Conservation (phyloP, 2,888 invertebrate genomes). For the Nymphalis polychloros region DNA sequence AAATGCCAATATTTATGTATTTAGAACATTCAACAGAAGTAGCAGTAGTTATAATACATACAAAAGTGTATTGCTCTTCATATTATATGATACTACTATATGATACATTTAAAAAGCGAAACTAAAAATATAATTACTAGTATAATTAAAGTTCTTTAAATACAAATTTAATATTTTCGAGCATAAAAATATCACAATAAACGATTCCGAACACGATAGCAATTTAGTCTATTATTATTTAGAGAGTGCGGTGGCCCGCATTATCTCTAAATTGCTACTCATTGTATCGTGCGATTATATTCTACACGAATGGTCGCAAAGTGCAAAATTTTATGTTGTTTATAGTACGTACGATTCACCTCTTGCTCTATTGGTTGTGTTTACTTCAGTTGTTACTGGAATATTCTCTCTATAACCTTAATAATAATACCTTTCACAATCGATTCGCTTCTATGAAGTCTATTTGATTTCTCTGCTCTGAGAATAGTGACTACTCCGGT, state of each 20-base stretch:
- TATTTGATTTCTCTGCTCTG: conserved; percentile 12
- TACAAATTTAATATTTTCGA: no score
- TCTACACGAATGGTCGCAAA: conserved; percentile 12
- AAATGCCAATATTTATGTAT: no score
- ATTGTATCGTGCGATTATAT: conserved; percentile 25
- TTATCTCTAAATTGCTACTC: conserved; percentile 24
- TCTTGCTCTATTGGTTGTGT: background rate
- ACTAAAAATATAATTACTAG: no score
- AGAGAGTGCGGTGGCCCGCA: conserved; percentile 14
- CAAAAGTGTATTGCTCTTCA: no score
- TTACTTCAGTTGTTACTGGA: background rate
- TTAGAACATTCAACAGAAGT: no score
- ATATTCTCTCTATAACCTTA: conserved; percentile 3
- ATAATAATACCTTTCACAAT: conserved; percentile 9
- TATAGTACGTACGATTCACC: background rate
- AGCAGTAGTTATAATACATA: no score
- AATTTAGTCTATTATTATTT: conserved; percentile 18
- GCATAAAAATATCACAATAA: conserved; percentile 1
- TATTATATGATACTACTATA: no score
- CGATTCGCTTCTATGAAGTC: conserved; percentile 5
- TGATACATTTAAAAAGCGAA: no score
- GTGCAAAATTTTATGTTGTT: conserved; percentile 3
- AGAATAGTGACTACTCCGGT: conserved; percentile 6
- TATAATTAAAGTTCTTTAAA: no score
- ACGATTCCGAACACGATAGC: background rate